Evolutionary conservation across 2,888 invertebrate genomes (phyloP).

Genomic region (Caenorhabditis sp.): DNA sequence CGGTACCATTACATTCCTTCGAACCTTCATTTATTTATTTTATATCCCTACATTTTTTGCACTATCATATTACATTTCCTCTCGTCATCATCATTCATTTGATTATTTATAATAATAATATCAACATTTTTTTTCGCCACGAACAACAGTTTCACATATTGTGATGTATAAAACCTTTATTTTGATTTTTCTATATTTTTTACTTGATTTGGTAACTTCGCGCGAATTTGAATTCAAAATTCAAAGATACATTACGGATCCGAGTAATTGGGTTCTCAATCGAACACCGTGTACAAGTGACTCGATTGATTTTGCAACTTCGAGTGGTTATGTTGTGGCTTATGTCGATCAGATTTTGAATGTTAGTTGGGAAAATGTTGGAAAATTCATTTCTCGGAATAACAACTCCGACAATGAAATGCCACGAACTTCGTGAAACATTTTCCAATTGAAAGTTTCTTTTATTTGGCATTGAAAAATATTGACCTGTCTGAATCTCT

Average conservation of each 20-base stretch:
- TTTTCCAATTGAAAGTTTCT: too few relatives aligned
- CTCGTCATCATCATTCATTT: neutral
- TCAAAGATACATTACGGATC: neutral
- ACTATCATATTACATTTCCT: neutral
- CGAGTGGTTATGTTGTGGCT: conserved; percentile 1
- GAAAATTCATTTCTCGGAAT: too few relatives aligned
- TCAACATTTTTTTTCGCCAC: neutral
- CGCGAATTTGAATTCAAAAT: neutral
- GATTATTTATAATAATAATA: neutral
- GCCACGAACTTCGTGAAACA: too few relatives aligned
- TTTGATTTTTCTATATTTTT: neutral
- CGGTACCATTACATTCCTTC: neutral
- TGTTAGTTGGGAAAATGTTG: conserved; percentile 1
- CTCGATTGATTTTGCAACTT: neutral
- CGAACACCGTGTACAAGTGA: neutral
- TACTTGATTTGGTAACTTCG: neutral
- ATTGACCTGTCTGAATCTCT: too few relatives aligned
- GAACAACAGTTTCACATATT: neutral
- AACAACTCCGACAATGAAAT: too few relatives aligned
- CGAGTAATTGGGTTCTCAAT: neutral
- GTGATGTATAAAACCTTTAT: neutral
- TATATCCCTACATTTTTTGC: neutral
- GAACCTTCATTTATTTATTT: neutral
- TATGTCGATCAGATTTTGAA: conserved; percentile 7
- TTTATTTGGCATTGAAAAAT: too few relatives aligned